Conservation (phyloP, 2,113 vertebrate species). For the Pavo muticus region DNA sequence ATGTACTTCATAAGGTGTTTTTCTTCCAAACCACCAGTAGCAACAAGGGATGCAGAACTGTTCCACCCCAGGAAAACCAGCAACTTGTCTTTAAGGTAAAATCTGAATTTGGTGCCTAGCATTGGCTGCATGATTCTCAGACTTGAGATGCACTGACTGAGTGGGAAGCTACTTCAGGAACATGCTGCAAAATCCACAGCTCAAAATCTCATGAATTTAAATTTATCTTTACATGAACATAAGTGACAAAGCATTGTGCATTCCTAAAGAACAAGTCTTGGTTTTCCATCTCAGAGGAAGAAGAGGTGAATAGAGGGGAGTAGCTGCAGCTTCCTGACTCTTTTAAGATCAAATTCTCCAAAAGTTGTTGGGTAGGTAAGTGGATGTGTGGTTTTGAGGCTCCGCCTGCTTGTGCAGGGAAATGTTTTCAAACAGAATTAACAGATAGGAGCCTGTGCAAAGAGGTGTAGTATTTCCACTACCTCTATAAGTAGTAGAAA, state of each 20-base stretch:
- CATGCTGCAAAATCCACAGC: neutral
- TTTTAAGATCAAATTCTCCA: accelerated
- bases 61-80: neutral
- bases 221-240: neutral
- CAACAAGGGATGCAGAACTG: neutral
- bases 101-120: neutral
- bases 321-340: neutral
- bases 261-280: neutral
- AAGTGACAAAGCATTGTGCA: neutral
- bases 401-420: neutral
- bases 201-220: accelerated
- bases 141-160: neutral
- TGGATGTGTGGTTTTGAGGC: accelerated
- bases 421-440: neutral
- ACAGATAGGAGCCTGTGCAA: neutral
- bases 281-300: neutral
- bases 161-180: neutral
- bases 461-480: neutral
- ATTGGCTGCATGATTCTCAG: neutral
- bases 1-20: neutral
- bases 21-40: neutral
- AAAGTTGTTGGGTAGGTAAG: neutral
- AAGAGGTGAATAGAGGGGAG: neutral
- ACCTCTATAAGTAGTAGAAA: neutral
- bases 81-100: neutral